Evolutionary conservation across 2,113 vertebrate species (phyloP).

Genomic region (Perca fluviatilis): DNA sequence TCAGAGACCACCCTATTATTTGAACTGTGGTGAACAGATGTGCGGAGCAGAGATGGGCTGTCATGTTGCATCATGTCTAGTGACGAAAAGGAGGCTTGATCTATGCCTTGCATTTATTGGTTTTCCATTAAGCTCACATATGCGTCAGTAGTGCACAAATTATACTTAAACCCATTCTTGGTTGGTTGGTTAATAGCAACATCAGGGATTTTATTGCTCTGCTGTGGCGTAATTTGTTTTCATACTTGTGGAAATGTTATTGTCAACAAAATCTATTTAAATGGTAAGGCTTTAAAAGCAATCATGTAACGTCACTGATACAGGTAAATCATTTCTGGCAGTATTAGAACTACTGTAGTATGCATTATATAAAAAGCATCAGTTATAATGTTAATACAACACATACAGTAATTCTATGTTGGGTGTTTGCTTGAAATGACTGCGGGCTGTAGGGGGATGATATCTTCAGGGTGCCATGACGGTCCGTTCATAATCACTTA

Average conservation of each 20-base stretch:
- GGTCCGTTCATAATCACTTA: conserved; percentile 49
- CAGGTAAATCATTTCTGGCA: not conserved
- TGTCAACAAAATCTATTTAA: conserved; percentile 19
- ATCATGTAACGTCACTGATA: not conserved
- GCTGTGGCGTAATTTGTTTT: not conserved
- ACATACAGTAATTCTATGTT: not conserved
- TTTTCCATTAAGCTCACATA: conserved; percentile 37
- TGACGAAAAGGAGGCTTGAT: conserved; percentile 39
- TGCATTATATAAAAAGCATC: conserved; percentile 11
- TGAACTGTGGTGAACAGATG: conserved; percentile 72
- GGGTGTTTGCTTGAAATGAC: conserved; percentile 4
- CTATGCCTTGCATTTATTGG: conserved; percentile 29
- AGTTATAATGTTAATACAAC: conserved; percentile 4
- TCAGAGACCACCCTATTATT: conserved; percentile 65
- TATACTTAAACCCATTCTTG: conserved; percentile 8
- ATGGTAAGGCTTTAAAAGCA: conserved; percentile 7
- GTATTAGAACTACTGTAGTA: not conserved
- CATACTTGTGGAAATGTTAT: conserved; percentile 1
- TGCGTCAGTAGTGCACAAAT: conserved; percentile 40
- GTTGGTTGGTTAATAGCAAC: not conserved
- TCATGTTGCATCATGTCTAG: conserved; percentile 58
- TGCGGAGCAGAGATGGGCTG: conserved; percentile 61
- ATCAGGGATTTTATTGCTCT: conserved; percentile 23
- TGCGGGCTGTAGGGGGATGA: conserved; percentile 15
- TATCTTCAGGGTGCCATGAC: conserved; percentile 42